Conservation (phyloP, 2,888 invertebrate genomes). For the Drosophila affinis region DNA sequence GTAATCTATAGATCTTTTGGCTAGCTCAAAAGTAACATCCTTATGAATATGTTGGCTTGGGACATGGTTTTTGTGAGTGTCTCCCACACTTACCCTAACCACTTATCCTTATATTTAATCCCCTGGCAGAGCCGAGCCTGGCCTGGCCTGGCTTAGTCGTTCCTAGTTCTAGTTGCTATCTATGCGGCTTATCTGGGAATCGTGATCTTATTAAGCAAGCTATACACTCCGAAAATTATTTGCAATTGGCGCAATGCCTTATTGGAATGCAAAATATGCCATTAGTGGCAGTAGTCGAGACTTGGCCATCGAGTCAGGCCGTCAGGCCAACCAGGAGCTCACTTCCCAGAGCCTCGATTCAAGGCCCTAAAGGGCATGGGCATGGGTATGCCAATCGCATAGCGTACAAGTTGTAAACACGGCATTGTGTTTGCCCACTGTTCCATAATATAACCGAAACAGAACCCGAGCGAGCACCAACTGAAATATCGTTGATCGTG, state of each 20-base stretch:
- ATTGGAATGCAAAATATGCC: conserved; percentile 78
- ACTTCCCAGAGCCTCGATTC: conserved; percentile 33
- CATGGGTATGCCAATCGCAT: conserved; percentile 51
- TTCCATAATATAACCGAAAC: conserved; percentile 25
- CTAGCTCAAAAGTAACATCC: background rate
- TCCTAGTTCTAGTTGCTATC: conserved; percentile 45
- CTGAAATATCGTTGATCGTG: conserved; percentile 66
- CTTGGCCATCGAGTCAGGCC: conserved; percentile 24
- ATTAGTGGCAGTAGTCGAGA: conserved; percentile 68
- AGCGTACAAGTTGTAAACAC: conserved; percentile 81
- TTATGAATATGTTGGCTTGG: conserved; percentile 27
- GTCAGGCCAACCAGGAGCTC: background rate
- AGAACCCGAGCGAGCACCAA: conserved; percentile 12
- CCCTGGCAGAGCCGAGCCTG: background rate
- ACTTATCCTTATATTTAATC: conserved; percentile 16
- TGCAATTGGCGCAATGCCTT: conserved; percentile 76
- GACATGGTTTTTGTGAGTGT: background rate
- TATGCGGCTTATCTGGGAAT: conserved; percentile 60
- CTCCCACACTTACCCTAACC: conserved; percentile 40
- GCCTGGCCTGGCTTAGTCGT: background rate
- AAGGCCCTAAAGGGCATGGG: conserved; percentile 41
- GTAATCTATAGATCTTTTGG: conserved; percentile 28
- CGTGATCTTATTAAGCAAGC: conserved; percentile 75
- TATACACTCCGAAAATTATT: conserved; percentile 66
- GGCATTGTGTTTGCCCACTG: conserved; percentile 65